A percentile compares a stretch with the other conserved stretches of the same genome.
These are phyloP conservation scores for Acanthisitta chloris DNA, from an alignment of 2,113 vertebrate genomes.

Conservation along the genomic window DNA sequence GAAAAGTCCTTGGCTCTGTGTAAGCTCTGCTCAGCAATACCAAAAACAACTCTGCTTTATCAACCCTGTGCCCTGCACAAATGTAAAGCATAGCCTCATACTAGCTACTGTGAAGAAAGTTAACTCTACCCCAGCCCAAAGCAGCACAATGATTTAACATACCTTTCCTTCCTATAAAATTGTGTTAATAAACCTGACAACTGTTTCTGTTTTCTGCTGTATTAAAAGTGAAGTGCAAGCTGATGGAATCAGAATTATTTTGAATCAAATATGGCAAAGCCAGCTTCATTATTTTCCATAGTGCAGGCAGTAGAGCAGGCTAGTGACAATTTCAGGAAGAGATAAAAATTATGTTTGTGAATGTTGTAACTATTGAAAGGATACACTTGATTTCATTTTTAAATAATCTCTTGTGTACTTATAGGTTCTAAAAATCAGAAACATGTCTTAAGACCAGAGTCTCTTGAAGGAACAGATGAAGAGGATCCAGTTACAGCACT, in stretches of 20 bases:
- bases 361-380: background rate
- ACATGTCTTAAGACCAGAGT: slow-evolving; percentile 91
- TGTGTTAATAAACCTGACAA: background rate
- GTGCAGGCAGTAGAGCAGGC: background rate
- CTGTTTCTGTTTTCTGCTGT: background rate
- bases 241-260: background rate
- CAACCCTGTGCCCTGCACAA: no score
- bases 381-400: background rate
- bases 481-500: slow-evolving; percentile 93
- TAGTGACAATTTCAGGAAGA: background rate
- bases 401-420: background rate
- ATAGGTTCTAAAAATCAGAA: slow-evolving; percentile 91
- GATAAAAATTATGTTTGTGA: background rate
- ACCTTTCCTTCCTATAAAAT: background rate
- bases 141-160: no score
- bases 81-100: no score
- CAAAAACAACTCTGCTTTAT: no score
- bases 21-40: no score
- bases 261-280: background rate
- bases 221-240: background rate
- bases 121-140: no score
- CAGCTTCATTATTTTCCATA: background rate
- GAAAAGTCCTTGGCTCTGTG: no score
- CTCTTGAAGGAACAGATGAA: slow-evolving; percentile 92
- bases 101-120: no score